Percentiles rank a stretch among this genome's conserved stretches.
Evolutionary conservation across 2,888 invertebrate species (phyloP).

Genomic region (Andrena camellia): DNA sequence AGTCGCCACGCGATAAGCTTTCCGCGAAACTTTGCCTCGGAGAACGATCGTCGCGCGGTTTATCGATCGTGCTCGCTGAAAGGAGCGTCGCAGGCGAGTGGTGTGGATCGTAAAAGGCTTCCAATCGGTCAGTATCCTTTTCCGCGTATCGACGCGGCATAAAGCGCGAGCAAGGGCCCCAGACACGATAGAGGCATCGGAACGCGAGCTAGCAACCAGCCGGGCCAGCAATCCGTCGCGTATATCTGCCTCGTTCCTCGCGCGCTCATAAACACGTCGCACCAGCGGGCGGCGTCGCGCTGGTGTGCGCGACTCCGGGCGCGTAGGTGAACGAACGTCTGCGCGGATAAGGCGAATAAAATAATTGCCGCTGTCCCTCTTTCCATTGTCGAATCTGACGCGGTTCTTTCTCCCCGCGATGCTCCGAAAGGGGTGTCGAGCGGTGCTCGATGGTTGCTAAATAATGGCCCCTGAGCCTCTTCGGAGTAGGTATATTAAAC

Average conservation of each 20-base stretch:
- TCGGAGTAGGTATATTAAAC: too few relatives aligned
- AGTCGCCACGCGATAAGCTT: not conserved
- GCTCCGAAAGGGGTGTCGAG: not conserved
- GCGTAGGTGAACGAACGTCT: slow-evolving; percentile 71
- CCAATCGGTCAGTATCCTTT: slow-evolving; percentile 71
- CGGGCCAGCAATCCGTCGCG: slow-evolving; percentile 40
- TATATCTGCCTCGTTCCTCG: slow-evolving; percentile 40
- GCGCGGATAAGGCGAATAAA: slow-evolving; percentile 63
- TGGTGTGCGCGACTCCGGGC: slow-evolving; percentile 18
- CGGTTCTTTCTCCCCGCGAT: not conserved
- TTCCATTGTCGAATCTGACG: slow-evolving; percentile 18
- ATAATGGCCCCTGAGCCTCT: too few relatives aligned
- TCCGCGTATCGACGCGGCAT: slow-evolving; percentile 55
- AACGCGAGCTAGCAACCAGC: slow-evolving; percentile 36
- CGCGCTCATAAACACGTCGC: slow-evolving; percentile 63
- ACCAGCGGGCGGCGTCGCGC: slow-evolving; percentile 27
- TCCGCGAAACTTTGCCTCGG: not conserved
- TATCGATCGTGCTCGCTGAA: slow-evolving; percentile 38
- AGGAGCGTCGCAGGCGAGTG: slow-evolving; percentile 14
- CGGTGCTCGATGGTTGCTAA: not conserved
- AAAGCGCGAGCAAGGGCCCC: slow-evolving; percentile 40
- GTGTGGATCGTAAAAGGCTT: slow-evolving; percentile 63
- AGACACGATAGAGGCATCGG: slow-evolving; percentile 45
- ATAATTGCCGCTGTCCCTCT: slow-evolving; percentile 55
- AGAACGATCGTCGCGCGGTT: slow-evolving; percentile 4